Conservation (phyloP, 2,797 vertebrate genomes). For the Pachyuromys duprasi region DNA sequence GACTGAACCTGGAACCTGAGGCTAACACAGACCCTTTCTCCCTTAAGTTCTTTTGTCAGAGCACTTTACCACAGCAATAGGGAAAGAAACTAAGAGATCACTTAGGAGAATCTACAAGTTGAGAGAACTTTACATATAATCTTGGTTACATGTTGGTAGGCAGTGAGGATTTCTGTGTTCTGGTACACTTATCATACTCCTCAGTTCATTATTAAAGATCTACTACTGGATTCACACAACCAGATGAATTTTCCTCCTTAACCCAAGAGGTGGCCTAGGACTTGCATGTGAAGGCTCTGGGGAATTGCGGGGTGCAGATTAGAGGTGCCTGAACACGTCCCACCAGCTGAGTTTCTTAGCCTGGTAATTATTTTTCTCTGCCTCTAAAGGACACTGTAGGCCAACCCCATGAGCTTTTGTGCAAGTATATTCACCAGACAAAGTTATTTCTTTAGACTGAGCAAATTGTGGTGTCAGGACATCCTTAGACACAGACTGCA, state of each 20-base stretch:
- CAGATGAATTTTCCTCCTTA: not conserved
- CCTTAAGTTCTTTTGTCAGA: not conserved
- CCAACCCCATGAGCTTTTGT: not conserved
- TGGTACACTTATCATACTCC: not conserved
- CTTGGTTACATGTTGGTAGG: not conserved
- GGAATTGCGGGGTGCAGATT: not conserved
- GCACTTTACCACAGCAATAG: not conserved
- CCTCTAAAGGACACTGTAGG: not conserved
- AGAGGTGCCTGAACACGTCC: not conserved
- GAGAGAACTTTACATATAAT: not conserved
- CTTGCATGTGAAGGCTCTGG: not conserved
- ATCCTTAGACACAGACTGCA: not conserved
- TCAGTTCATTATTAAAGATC: conserved; percentile 50
- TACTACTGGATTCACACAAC: not conserved
- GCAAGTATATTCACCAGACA: not conserved
- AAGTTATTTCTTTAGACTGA: not conserved
- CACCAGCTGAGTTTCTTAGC: not conserved
- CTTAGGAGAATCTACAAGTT: not conserved
- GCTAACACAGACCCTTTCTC: not conserved
- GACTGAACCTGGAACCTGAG: not conserved
- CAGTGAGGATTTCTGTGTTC: not conserved
- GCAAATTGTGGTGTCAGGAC: not conserved
- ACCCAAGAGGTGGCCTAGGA: conserved; percentile 7
- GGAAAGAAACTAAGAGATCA: not conserved
- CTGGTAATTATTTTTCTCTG: not conserved